Evolutionary conservation across 2,888 invertebrate species (phyloP).

Genomic region (Drosophila paucipuncta): DNA sequence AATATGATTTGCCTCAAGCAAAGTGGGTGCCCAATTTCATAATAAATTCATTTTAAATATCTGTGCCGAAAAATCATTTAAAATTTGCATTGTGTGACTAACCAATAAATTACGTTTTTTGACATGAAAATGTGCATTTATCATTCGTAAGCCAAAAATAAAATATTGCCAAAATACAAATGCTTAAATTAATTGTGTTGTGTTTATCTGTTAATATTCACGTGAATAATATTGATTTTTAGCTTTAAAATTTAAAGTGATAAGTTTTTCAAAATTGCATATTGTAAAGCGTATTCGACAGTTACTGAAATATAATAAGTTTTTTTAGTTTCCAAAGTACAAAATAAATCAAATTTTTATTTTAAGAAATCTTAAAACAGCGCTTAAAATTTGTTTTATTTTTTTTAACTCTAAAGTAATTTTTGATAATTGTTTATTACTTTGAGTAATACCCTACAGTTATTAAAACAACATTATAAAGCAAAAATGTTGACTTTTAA

Average conservation of each 20-base stretch:
- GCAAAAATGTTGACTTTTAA: background rate
- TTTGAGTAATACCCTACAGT: background rate
- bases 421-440: background rate
- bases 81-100: constrained; percentile 36
- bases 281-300: background rate
- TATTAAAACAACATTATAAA: background rate
- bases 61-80: background rate
- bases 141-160: constrained; percentile 41
- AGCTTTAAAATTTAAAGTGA: background rate
- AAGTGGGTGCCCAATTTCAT: constrained; percentile 64
- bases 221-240: background rate
- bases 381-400: background rate
- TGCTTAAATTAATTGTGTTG: background rate
- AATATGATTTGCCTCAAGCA: constrained; percentile 78
- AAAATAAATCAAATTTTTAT: background rate
- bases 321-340: background rate
- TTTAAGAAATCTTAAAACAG: background rate
- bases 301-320: background rate
- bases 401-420: no score
- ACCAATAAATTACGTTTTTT: constrained; percentile 12
- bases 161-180: constrained; percentile 2
- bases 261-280: background rate
- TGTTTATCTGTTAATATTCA: background rate
- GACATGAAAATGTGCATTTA: constrained; percentile 28
- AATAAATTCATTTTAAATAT: constrained; percentile 1